Evolutionary conservation across 2,888 invertebrate genomes (phyloP).

Genomic region (Tetropium fuscum): DNA sequence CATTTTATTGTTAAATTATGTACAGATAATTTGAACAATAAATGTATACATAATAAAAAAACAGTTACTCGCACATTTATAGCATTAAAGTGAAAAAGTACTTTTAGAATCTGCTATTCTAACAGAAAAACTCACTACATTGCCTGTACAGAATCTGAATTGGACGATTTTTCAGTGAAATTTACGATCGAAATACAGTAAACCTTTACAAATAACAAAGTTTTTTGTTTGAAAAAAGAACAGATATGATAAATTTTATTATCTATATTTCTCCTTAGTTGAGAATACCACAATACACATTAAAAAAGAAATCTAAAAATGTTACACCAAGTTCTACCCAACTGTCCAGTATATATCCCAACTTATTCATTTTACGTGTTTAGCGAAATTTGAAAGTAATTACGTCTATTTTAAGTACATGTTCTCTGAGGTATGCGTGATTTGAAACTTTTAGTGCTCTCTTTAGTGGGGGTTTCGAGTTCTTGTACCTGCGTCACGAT

Average conservation of each 20-base stretch:
- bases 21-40: conserved; percentile 26
- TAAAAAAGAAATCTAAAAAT: conserved; percentile 2
- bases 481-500: conserved; percentile 55
- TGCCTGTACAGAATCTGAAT: too few species aligned
- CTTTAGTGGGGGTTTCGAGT: conserved; percentile 40
- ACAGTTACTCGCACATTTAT: conserved; percentile 6
- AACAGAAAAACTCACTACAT: conserved; percentile 14
- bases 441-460: conserved; percentile 41
- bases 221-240: not conserved
- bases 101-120: conserved; percentile 11
- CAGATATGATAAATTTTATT: not conserved
- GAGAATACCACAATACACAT: not conserved
- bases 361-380: conserved; percentile 1
- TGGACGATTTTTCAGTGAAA: too few species aligned
- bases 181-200: too few species aligned
- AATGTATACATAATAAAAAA: conserved; percentile 8
- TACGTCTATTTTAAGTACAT: conserved; percentile 46
- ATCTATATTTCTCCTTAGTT: not conserved
- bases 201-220: not conserved
- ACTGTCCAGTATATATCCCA: conserved; percentile 13
- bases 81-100: conserved; percentile 19
- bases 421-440: conserved; percentile 54
- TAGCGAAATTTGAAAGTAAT: conserved; percentile 2
- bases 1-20: conserved; percentile 23
- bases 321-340: conserved; percentile 18